phyloP scores from a whole-genome alignment of 1,140 invertebrate species.

The Philaenus spumarius region DNA sequence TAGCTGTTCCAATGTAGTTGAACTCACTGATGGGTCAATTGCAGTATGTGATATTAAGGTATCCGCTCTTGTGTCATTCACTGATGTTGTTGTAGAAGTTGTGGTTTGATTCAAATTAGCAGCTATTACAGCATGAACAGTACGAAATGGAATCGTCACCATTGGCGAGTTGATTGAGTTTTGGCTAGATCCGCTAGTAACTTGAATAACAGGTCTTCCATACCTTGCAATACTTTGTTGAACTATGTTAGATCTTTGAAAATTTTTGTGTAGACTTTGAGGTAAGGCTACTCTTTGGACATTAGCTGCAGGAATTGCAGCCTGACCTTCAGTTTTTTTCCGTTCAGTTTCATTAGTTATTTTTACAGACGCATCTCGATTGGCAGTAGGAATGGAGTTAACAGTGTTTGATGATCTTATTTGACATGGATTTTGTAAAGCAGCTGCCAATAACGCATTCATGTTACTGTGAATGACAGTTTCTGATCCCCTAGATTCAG shows the following conservation, averaged over 20 bases:
- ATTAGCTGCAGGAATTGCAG: background rate
- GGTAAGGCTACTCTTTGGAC: conserved; percentile 6
- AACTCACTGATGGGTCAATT: conserved; percentile 43
- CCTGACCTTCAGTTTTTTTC: conserved; percentile 11
- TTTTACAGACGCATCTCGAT: background rate
- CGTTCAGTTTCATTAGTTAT: background rate
- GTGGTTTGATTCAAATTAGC: conserved; percentile 37
- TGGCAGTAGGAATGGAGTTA: background rate
- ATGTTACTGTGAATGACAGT: conserved; percentile 41
- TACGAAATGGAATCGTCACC: conserved; percentile 30
- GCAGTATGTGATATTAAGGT: conserved; percentile 42
- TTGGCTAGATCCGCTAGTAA: conserved; percentile 35
- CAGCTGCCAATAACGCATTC: conserved; percentile 40
- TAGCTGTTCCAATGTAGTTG: conserved; percentile 63
- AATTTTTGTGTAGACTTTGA: conserved; percentile 14
- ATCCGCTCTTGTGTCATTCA: conserved; percentile 32
- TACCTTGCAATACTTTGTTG: conserved; percentile 34
- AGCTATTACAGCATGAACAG: conserved; percentile 42
- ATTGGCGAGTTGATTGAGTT: conserved; percentile 31
- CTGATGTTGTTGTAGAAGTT: conserved; percentile 34
- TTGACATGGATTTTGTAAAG: conserved; percentile 29
- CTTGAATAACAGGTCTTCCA: conserved; percentile 48
- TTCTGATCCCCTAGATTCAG: conserved; percentile 35
- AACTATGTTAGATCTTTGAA: conserved; percentile 3
- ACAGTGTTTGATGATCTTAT: conserved; percentile 10